Evolutionary conservation across 2,888 invertebrate genomes (phyloP).

Genomic region (Patella depressa): DNA sequence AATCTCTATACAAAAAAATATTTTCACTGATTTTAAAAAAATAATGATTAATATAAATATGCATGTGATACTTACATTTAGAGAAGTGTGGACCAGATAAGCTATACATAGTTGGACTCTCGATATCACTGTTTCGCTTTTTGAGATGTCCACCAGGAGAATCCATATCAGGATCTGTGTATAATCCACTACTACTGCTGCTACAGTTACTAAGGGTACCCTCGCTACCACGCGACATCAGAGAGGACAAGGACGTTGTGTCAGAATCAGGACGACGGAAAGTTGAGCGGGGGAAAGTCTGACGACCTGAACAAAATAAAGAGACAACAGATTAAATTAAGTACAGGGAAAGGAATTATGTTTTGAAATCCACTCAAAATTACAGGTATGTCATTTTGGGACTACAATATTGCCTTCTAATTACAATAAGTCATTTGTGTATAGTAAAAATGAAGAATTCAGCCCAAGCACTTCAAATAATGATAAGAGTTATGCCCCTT

Average conservation of each 20-base stretch:
- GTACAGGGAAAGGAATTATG: neutral
- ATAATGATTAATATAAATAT: too few species aligned
- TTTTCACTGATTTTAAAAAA: too few species aligned
- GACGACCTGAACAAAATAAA: constrained; percentile 40
- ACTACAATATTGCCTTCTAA: too few species aligned
- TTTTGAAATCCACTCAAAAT: too few species aligned
- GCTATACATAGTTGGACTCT: constrained; percentile 46
- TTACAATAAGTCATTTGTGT: too few species aligned
- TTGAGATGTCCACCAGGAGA: constrained; percentile 55
- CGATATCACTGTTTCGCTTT: constrained; percentile 49
- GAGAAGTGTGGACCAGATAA: constrained; percentile 48
- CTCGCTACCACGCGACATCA: constrained; percentile 58
- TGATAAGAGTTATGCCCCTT: too few species aligned
- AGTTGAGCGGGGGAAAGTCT: constrained; percentile 58
- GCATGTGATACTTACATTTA: constrained; percentile 52
- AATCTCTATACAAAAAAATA: too few species aligned
- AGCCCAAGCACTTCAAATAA: too few species aligned
- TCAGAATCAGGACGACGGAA: constrained; percentile 50
- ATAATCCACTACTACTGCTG: constrained; percentile 65
- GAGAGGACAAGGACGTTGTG: constrained; percentile 45
- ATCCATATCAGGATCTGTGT: constrained; percentile 63
- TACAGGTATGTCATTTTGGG: too few species aligned
- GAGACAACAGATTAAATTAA: neutral
- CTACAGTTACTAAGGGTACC: constrained; percentile 60
- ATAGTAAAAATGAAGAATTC: too few species aligned